Conservation (phyloP, 92 coral and sea anemone species). For the Palythoa heliodiscus region DNA sequence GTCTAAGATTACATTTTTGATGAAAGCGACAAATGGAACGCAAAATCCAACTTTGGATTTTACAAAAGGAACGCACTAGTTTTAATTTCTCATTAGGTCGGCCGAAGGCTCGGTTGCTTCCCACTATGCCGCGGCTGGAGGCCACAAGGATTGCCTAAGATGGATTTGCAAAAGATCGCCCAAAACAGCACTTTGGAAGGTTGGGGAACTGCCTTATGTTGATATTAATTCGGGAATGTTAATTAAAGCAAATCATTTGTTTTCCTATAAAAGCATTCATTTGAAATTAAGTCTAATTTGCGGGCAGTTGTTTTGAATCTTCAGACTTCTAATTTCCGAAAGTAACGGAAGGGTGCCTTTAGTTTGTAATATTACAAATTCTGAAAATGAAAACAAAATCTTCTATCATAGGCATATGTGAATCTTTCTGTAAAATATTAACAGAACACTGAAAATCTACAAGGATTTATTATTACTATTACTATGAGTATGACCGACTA, state of each 20-base stretch:
- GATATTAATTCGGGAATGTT: not conserved
- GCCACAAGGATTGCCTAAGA: conserved; percentile 76
- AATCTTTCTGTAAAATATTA: too few relatives aligned
- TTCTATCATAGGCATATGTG: too few relatives aligned
- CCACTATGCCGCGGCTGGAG: conserved; percentile 90
- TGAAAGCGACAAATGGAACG: too few relatives aligned
- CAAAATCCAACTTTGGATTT: too few relatives aligned
- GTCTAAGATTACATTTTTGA: too few relatives aligned
- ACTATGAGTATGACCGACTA: not conserved
- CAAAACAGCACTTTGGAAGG: conserved; percentile 67
- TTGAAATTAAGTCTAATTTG: not conserved
- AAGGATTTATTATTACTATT: not conserved
- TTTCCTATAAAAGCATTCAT: not conserved
- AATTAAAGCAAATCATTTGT: not conserved
- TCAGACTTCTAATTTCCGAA: not conserved
- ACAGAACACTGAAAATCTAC: not conserved
- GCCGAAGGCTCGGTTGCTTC: conserved; percentile 86
- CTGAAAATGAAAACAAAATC: not conserved
- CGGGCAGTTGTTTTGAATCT: not conserved
- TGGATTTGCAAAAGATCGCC: conserved; percentile 80
- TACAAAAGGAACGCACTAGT: too few relatives aligned
- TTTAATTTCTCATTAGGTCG: conserved; percentile 54
- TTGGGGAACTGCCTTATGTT: not conserved
- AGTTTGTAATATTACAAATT: not conserved
- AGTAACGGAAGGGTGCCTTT: not conserved